Evolutionary conservation across 2,888 invertebrate species (phyloP).

Genomic region (Hydropsyche betteni): DNA sequence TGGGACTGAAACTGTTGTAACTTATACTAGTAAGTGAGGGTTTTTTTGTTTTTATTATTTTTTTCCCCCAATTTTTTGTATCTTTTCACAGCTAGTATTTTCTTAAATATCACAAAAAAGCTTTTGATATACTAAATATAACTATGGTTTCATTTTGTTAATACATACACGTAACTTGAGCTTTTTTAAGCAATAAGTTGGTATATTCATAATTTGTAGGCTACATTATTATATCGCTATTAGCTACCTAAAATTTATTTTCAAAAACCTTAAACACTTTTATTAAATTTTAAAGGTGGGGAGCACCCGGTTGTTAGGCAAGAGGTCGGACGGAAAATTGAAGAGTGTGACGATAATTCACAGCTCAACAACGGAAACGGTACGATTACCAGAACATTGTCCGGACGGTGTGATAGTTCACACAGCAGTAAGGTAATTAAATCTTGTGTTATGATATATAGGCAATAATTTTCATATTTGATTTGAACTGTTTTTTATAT

Average conservation of each 20-base stretch:
- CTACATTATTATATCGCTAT: not conserved
- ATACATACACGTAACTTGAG: too few relatives aligned
- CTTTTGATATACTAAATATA: too few relatives aligned
- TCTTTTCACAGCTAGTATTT: too few relatives aligned
- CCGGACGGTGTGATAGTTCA: conserved; percentile 82
- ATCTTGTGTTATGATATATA: conserved; percentile 11
- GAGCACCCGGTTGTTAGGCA: conserved; percentile 83
- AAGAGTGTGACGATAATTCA: conserved; percentile 90
- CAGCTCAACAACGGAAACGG: conserved; percentile 89
- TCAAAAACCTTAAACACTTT: not conserved
- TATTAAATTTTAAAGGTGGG: conserved; percentile 60
- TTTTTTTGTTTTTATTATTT: not conserved
- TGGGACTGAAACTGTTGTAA: conserved; percentile 47
- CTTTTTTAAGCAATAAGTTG: not conserved
- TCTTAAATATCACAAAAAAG: too few relatives aligned
- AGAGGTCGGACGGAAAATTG: conserved; percentile 80
- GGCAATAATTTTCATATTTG: not conserved
- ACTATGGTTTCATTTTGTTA: too few relatives aligned
- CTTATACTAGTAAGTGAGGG: conserved; percentile 48
- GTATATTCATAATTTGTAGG: not conserved
- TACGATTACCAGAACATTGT: conserved; percentile 80
- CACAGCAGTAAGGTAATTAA: conserved; percentile 74
- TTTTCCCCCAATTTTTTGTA: too few relatives aligned
- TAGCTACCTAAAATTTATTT: not conserved
- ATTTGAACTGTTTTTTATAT: not conserved